Conservation (phyloP, 1,140 invertebrate genomes). For the Orchesella cincta region DNA sequence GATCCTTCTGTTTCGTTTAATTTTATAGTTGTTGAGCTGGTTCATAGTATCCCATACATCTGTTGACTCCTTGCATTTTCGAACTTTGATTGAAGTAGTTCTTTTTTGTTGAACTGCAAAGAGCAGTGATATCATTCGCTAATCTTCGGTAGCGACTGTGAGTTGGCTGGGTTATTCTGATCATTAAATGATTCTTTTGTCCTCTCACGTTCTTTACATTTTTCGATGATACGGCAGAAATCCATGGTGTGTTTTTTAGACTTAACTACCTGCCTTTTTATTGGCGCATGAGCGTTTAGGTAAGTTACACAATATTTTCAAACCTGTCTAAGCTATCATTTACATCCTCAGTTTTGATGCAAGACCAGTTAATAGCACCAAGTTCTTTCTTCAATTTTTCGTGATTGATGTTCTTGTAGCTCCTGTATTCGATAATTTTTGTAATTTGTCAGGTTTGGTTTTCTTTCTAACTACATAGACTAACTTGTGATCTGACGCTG, state of each 20-base stretch:
- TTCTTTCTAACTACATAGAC: not conserved
- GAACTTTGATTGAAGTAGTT: too few relatives aligned
- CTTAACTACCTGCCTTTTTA: not conserved
- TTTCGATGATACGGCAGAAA: not conserved
- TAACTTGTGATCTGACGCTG: not conserved
- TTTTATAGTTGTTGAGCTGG: not conserved
- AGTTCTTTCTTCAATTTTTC: not conserved
- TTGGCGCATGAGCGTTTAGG: not conserved
- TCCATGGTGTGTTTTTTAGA: not conserved
- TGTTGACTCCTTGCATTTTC: not conserved
- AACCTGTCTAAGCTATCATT: not conserved
- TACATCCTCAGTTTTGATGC: not conserved
- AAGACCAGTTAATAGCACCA: not conserved
- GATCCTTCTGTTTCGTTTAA: not conserved
- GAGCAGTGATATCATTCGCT: not conserved
- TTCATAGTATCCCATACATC: slow-evolving; percentile 7
- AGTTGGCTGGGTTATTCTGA: not conserved
- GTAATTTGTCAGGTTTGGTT: not conserved
- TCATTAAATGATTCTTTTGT: not conserved
- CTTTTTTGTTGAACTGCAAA: too few relatives aligned
- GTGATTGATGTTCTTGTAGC: not conserved
- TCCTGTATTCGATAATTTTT: not conserved
- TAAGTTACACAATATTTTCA: not conserved
- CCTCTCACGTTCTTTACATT: not conserved
- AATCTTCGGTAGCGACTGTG: not conserved